Base-by-base conservation (phyloP, 35 echinoderm and acorn worm species). In the Hemicentrotus pulcherrimus region DNA sequence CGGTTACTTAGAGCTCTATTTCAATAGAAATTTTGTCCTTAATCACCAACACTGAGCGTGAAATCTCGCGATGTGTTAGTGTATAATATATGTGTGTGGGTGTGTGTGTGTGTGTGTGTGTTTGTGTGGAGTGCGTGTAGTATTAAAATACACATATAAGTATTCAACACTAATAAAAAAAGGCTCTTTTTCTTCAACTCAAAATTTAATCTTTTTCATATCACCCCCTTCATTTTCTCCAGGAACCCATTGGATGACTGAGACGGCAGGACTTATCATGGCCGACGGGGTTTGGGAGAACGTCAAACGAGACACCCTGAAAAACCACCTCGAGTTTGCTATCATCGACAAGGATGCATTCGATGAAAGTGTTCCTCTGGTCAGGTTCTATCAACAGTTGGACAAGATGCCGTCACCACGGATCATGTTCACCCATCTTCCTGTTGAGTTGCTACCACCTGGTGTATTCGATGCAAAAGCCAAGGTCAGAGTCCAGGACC, bases 271-370 rank as follows among this genome's bases (percentile, higher is more conserved):
- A 13, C 91, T 93, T 5, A 47, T 93, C 48, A 32, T 93, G 30
- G 91, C 91, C 47, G 46, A 93, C 31, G 91, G 91, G 11, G 91
- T 93, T 7, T 58, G 46, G 48, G 91, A 93, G 91, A 93, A 93
- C 46, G 91, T 93, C 19, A 47, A 58, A 58, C 45, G 91, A 58
- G 91, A 47, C 13, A 48, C 91, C 6, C 0, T 93, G 91, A 93
- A 93, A n/a, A 31, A 31, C 31, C 91, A n/a, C 22, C 11, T 93
- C 6, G 91, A 93, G 48, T 47, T 47, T 31, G 91, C 22, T 24
- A 18, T 50, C 32, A 2, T 13, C 91, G 48, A 93, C 91, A 93
- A 93, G 31, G 91, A 93, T 47, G 48, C 48, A 14, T 58, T 93
- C 13, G 46, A 93, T 31, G 46, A 47, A 47, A 58, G 48, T 58